Conservation (phyloP, 2,888 invertebrate species). For the Rotaria socialis region DNA sequence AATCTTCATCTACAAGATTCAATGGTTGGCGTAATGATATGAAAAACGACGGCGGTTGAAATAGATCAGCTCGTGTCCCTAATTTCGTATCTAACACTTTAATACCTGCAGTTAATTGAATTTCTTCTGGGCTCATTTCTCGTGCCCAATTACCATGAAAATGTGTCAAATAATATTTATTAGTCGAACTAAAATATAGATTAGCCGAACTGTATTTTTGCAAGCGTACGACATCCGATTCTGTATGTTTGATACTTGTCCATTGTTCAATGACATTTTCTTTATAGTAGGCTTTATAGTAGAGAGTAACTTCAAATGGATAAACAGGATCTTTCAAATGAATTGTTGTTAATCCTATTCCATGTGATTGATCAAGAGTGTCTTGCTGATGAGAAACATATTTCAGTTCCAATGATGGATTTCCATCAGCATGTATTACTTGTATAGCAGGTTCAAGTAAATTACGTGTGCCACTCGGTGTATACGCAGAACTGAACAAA, state of each 20-base stretch:
- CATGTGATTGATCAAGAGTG: neutral
- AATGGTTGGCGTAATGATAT: conserved; percentile 4
- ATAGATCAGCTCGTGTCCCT: conserved; percentile 20
- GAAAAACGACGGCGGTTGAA: neutral
- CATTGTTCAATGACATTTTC: conserved; percentile 35
- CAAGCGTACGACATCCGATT: neutral
- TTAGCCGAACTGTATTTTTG: conserved; percentile 27
- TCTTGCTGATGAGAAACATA: conserved; percentile 9
- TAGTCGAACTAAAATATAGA: neutral
- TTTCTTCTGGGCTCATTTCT: conserved; percentile 10
- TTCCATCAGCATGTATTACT: conserved; percentile 11
- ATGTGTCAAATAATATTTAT: conserved; percentile 19
- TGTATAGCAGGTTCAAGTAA: conserved; percentile 19
- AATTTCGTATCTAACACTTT: conserved; percentile 28
- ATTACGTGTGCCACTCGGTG: conserved; percentile 25
- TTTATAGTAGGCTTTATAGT: neutral
- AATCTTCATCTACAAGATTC: neutral
- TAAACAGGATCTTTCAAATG: conserved; percentile 27
- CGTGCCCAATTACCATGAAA: conserved; percentile 34
- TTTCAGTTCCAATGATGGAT: conserved; percentile 1
- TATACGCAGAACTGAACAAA: neutral
- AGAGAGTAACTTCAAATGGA: neutral
- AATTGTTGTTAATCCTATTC: neutral
- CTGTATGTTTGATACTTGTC: conserved; percentile 11
- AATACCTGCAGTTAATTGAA: neutral